Base-by-base conservation (phyloP, 1,140 invertebrate species). In the Kradibia gibbosae region DNA sequence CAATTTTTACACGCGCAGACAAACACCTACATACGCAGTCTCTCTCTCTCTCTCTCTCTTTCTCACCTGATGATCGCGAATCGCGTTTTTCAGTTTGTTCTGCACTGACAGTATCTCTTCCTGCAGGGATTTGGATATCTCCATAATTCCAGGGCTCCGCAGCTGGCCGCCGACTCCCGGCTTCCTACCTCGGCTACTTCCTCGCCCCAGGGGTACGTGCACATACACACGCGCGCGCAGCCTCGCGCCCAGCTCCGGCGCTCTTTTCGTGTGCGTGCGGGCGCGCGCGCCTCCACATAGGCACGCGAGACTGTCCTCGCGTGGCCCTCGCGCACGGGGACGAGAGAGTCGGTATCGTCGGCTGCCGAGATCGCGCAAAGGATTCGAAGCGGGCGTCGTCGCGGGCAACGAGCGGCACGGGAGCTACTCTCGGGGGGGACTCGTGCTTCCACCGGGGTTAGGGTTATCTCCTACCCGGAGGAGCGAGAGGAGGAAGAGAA, bases 51-150 rank as follows among this genome's bases (percentile, higher is more conserved):
- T n/a, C n/a, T n/a, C n/a, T n/a, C n/a, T n/a, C n/a, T n/a, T n/a
- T 90, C 90, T 92, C 91, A 94, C 94, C 93, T 94, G 94, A 92
- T 94, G 94, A 90, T 93, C 90, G 86, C 92, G 90, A 87, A 95
- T 94, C 82, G 93, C 94, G 88, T 93, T 93, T 92, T 93, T 94
- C 88, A 95, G 90, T 84, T 94, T 93, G 82, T 90, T 92, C 89
- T 95, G 94, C 85, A 93, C 93, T 85, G 90, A 90, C 67, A 92
- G 88, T 87, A 95, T 94, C 86, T 94, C 93, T 88, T 92, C 91
- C 85, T 94, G 93, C 86, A 95, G 91, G 87, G 93, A 91, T 87
- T 93, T 93, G 70, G 93, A 93, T 85, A 94, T 93, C 92, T 94
- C 93, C 93, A 94, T 93, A 80, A 86, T 90, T 86, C 67, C 76